Percentiles rank a stretch among this genome's conserved stretches.
These are phyloP conservation scores for Nephrotoma flavescens DNA, from an alignment of 2,888 invertebrate species.

Conservation along the genomic window DNA sequence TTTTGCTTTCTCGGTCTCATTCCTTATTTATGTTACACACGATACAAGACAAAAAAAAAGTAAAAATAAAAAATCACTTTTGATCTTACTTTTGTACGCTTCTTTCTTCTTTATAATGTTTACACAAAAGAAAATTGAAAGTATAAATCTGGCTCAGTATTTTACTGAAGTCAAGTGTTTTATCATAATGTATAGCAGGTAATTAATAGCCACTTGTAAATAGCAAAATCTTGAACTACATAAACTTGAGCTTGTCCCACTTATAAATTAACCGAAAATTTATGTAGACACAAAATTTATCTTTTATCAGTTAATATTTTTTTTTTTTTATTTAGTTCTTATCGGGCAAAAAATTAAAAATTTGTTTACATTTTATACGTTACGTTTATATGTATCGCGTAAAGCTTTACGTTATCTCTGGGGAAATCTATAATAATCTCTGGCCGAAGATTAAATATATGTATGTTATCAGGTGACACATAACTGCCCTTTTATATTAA, in stretches of 20 bases:
- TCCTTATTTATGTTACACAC: not conserved
- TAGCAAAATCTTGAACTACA: not conserved
- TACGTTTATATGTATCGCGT: not conserved
- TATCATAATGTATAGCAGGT: not conserved
- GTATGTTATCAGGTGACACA: not conserved
- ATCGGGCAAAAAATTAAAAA: not conserved
- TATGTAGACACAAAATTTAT: not conserved
- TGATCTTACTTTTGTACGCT: not conserved
- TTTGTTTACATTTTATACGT: not conserved
- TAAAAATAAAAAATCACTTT: not conserved
- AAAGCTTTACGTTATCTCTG: not conserved
- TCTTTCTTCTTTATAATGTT: not conserved
- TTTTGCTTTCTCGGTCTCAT: not conserved
- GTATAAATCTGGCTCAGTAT: not conserved
- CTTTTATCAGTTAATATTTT: not conserved
- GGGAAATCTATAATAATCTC: not conserved
- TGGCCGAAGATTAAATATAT: not conserved
- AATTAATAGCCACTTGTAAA: not conserved
- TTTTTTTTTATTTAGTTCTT: not conserved
- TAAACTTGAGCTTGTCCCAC: not conserved
- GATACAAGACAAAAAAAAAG: not conserved
- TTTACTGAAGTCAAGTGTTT: not conserved
- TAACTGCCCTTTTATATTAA: not conserved
- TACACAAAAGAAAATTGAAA: not conserved
- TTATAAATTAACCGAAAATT: not conserved